These are phyloP conservation scores for Todus mexicanus DNA, from an alignment of 2,797 vertebrate genomes.

Conservation along the genomic window DNA sequence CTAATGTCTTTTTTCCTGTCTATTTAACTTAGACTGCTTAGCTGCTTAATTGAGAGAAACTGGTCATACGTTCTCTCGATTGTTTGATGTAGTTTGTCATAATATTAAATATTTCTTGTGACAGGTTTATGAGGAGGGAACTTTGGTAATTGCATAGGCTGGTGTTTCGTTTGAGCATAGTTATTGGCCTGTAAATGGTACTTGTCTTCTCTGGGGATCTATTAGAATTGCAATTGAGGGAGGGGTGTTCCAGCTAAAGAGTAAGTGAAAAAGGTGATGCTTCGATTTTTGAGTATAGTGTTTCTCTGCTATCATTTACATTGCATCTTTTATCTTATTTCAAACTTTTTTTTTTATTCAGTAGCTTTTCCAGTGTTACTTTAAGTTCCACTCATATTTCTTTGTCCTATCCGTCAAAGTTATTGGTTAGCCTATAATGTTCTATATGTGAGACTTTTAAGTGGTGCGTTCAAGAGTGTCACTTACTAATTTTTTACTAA, in stretches of 20 bases:
- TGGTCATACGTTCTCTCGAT: accelerated
- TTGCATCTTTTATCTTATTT: neutral
- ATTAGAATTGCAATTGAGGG: neutral
- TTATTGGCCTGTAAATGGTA: neutral
- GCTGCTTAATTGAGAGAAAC: neutral
- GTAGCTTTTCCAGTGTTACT: neutral
- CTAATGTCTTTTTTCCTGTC: neutral
- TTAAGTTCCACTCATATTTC: neutral
- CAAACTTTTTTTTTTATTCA: neutral
- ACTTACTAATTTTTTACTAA: neutral
- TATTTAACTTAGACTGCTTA: neutral
- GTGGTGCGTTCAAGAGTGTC: neutral
- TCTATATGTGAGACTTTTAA: neutral
- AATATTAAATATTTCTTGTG: neutral
- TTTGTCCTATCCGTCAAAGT: neutral
- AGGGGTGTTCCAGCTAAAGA: neutral
- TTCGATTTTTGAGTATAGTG: accelerated
- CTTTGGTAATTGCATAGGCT: too few relatives aligned
- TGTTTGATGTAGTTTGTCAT: neutral
- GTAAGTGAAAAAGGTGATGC: neutral
- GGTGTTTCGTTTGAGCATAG: neutral
- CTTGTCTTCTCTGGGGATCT: neutral
- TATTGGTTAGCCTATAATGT: neutral
- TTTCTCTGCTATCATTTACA: neutral
- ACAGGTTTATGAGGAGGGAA: neutral